These are phyloP conservation scores for Drosophila rellima DNA, from an alignment of 2,888 invertebrate genomes.

Conservation along the genomic window DNA sequence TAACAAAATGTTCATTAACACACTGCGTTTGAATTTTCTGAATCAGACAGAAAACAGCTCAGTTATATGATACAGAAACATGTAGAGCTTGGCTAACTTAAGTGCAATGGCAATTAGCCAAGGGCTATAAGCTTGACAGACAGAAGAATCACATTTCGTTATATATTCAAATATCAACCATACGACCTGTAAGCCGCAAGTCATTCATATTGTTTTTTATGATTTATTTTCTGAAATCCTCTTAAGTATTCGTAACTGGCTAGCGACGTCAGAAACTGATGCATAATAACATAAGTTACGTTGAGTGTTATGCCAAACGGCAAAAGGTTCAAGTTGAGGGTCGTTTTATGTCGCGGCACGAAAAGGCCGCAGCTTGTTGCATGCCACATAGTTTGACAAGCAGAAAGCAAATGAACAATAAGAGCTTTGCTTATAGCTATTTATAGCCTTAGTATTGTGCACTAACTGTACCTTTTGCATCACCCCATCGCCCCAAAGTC, in stretches of 20 bases:
- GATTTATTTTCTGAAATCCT: conserved; percentile 47
- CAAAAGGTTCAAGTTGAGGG: conserved; percentile 76
- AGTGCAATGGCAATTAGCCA: not conserved
- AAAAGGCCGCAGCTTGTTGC: conserved; percentile 46
- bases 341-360: conserved; percentile 31
- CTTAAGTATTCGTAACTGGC: conserved; percentile 47
- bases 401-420: not conserved
- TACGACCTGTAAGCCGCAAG: conserved; percentile 17
- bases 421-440: conserved; percentile 35
- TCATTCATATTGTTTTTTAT: conserved; percentile 22
- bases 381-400: conserved; percentile 23
- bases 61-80: not conserved
- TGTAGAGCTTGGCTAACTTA: not conserved
- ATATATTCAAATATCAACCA: conserved; percentile 22
- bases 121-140: not conserved
- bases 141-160: not conserved
- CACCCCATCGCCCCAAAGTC: not conserved
- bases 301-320: conserved; percentile 8
- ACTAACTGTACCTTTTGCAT: conserved; percentile 25
- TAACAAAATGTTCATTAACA: not conserved
- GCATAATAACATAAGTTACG: conserved; percentile 33
- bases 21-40: conserved; percentile 1
- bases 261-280: conserved; percentile 40
- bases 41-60: not conserved
- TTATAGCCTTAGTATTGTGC: conserved; percentile 39